These are phyloP conservation scores for Belonocnema kinseyi DNA, from an alignment of 1,140 invertebrate species.

Conservation along the genomic window DNA sequence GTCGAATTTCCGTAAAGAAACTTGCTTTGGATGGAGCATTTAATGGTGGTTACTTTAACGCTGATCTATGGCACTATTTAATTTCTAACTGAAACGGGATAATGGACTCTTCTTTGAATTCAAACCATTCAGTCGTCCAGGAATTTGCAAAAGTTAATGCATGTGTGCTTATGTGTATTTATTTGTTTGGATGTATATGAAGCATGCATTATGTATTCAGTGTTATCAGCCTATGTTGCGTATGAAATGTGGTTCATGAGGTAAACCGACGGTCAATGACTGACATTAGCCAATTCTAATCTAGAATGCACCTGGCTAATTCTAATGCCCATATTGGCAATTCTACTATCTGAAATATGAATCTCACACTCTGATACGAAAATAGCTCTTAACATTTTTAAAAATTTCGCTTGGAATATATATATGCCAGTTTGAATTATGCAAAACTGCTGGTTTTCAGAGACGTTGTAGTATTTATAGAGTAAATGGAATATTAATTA, in stretches of 20 bases:
- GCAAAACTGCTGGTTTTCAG: no score
- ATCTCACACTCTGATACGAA: not conserved
- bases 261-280: conserved; percentile 49
- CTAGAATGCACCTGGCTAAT: conserved; percentile 32
- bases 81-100: not conserved
- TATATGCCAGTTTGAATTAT: no score
- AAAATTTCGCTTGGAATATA: not conserved
- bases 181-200: conserved; percentile 3
- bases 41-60: conserved; percentile 19
- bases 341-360: not conserved
- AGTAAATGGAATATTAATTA: no score
- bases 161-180: not conserved
- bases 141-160: not conserved
- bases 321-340: not conserved
- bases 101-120: not conserved
- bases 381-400: not conserved
- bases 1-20: not conserved
- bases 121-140: not conserved
- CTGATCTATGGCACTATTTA: not conserved
- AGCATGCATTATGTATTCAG: conserved; percentile 23
- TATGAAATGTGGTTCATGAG: conserved; percentile 14
- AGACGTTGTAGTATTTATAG: no score
- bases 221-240: not conserved
- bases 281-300: conserved; percentile 56
- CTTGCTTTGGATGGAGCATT: not conserved